phyloP scores from a whole-genome alignment of 2,888 invertebrate species.

The Dasypogon diadema region DNA sequence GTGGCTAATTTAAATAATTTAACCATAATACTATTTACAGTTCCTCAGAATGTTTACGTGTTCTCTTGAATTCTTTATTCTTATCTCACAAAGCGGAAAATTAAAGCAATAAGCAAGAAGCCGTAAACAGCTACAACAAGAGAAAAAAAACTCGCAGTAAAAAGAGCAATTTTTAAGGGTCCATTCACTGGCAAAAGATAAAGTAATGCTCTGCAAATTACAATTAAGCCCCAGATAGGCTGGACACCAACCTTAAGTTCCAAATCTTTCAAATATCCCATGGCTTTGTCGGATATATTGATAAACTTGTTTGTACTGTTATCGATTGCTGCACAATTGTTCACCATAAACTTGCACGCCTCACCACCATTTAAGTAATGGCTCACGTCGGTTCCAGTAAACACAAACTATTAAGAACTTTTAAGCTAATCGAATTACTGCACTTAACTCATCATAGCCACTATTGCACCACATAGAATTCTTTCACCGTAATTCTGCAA shows the following conservation, averaged over 20 bases:
- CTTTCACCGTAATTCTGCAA: neutral
- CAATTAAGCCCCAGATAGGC: no score
- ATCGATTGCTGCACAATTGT: slow-evolving; percentile 20
- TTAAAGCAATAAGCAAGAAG: no score
- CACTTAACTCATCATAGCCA: slow-evolving; percentile 12
- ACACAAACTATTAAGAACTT: slow-evolving; percentile 44
- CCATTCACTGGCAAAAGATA: no score
- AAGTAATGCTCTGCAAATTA: no score
- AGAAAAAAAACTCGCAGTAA: no score
- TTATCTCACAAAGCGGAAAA: no score
- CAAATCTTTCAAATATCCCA: slow-evolving; percentile 51
- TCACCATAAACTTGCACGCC: slow-evolving; percentile 33
- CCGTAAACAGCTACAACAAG: no score
- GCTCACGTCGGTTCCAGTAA: neutral
- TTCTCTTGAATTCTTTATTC: no score
- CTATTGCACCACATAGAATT: neutral
- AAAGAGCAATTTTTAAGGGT: no score
- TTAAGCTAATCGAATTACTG: slow-evolving; percentile 38
- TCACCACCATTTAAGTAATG: neutral
- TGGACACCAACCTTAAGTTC: slow-evolving; percentile 43
- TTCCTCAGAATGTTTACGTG: no score
- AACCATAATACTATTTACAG: no score
- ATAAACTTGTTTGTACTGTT: slow-evolving; percentile 45
- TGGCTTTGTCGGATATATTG: neutral
- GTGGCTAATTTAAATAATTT: no score